phyloP scores from a whole-genome alignment of 2,113 vertebrate species.

The Clinocottus analis region DNA sequence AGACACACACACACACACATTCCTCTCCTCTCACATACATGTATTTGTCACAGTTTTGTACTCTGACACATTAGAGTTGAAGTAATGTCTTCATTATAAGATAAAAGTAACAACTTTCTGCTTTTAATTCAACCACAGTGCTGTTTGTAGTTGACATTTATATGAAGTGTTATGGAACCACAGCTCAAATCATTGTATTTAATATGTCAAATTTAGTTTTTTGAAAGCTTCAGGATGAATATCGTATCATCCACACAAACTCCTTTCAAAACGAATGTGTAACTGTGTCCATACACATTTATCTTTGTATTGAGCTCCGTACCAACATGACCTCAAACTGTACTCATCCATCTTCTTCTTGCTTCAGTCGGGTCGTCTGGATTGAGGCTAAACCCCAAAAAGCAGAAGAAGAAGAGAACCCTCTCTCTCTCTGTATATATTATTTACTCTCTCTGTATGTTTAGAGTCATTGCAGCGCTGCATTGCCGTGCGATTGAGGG shows the following conservation, averaged over 20 bases:
- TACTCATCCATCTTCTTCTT: neutral
- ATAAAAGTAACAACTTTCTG: too few species aligned
- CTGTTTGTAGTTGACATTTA: neutral
- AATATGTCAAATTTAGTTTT: too few species aligned
- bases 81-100: neutral
- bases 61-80: neutral
- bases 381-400: neutral
- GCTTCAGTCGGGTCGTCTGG: neutral
- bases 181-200: neutral
- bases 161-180: neutral
- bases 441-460: too few species aligned
- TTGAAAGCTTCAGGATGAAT: too few species aligned
- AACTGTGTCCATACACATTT: neutral
- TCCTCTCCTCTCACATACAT: neutral
- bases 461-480: neutral
- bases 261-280: neutral
- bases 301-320: neutral
- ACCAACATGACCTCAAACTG: neutral
- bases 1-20: neutral
- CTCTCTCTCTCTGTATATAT: neutral
- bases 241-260: neutral
- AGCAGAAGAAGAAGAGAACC: neutral
- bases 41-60: neutral
- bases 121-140: neutral
- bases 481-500: neutral